phyloP scores from a whole-genome alignment of 2,888 invertebrate species.

The Caenorhabditis panamensis region DNA sequence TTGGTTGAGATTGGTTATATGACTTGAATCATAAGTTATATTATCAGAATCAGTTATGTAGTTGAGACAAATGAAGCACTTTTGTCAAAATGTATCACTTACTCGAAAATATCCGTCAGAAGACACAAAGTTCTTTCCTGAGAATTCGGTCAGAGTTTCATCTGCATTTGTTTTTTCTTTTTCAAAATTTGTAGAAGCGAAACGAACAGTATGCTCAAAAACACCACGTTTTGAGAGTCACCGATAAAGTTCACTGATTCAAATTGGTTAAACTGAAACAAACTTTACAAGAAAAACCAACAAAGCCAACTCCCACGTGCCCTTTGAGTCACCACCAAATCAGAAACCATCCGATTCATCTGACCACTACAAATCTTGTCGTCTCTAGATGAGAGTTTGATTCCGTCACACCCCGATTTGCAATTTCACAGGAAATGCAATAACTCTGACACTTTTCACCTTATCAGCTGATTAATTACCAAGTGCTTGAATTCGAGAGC shows the following conservation, averaged over 20 bases:
- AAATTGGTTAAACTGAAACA: no score
- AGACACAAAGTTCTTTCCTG: not conserved
- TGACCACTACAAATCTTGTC: not conserved
- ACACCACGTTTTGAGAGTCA: no score
- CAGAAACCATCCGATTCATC: not conserved
- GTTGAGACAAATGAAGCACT: not conserved
- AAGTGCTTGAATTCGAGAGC: constrained; percentile 19
- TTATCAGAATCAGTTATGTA: not conserved
- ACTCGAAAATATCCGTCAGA: not conserved
- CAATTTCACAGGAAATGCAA: constrained; percentile 14
- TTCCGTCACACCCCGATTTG: not conserved
- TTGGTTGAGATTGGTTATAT: not conserved
- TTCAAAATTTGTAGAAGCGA: no score
- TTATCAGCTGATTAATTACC: constrained; percentile 45
- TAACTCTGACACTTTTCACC: constrained; percentile 15
- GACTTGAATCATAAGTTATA: not conserved
- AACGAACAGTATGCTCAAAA: no score
- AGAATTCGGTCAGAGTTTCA: not conserved
- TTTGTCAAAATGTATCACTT: not conserved
- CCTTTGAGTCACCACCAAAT: not conserved
- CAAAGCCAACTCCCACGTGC: not conserved
- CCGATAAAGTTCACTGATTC: no score
- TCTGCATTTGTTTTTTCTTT: not conserved
- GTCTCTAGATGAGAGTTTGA: not conserved
- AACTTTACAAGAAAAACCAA: no score